Conservation (phyloP, 2,888 invertebrate species). For the Marasmarcha lunaedactyla region DNA sequence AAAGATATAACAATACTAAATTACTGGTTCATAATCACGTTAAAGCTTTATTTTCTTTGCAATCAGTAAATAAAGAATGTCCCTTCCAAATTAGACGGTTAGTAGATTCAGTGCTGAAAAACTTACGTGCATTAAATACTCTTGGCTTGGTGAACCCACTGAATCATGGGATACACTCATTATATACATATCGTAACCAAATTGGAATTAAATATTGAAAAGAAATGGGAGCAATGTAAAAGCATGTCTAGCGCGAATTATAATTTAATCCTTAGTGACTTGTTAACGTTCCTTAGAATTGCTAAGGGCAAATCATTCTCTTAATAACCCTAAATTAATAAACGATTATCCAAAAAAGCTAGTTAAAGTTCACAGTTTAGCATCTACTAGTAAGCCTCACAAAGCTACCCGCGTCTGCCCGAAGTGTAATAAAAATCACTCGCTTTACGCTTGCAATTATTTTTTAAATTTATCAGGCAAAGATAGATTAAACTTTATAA, state of each 20-base stretch:
- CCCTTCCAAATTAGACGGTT: slow-evolving; percentile 4
- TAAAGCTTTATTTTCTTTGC: slow-evolving; percentile 8
- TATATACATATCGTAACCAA: slow-evolving; percentile 13
- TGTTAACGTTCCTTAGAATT: slow-evolving; percentile 2
- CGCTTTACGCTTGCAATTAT: slow-evolving; percentile 1
- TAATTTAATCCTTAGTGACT: neutral
- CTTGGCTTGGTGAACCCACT: slow-evolving; percentile 9
- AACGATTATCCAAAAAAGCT: neutral
- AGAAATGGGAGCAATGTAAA: slow-evolving; percentile 13
- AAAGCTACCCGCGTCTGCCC: neutral
- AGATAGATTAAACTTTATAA: no score
- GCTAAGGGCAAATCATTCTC: slow-evolving; percentile 1
- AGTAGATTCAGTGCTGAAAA: slow-evolving; percentile 6
- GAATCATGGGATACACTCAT: slow-evolving; percentile 14
- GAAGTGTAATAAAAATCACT: slow-evolving; percentile 3
- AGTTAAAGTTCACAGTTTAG: neutral
- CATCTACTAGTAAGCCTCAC: slow-evolving; percentile 1
- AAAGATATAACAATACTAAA: slow-evolving; percentile 11
- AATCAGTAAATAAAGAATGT: slow-evolving; percentile 3
- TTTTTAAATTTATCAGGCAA: slow-evolving; percentile 3
- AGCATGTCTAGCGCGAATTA: neutral
- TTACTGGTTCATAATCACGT: slow-evolving; percentile 11
- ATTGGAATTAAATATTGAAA: slow-evolving; percentile 11
- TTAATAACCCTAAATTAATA: neutral
- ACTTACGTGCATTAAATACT: slow-evolving; percentile 3